phyloP scores from a whole-genome alignment of 64 coral and sea anemone species.

The Orbicella faveolata region DNA sequence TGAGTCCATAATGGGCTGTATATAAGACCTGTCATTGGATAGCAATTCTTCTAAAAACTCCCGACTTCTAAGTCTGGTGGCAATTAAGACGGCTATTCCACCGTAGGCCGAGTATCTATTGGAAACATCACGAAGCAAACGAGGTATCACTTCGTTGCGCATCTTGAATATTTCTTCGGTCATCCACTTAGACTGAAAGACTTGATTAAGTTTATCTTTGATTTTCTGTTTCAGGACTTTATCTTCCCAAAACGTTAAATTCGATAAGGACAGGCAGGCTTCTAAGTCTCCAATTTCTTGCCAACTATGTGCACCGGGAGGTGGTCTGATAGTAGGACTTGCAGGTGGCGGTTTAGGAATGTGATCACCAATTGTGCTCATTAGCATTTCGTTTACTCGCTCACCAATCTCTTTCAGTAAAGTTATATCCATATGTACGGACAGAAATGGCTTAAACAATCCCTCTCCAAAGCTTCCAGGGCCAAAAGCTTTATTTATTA shows the following conservation, averaged over 20 bases:
- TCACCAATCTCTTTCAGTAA: constrained; percentile 15
- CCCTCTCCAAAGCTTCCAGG: constrained; percentile 25
- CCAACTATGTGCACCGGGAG: neutral
- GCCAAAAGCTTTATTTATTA: neutral
- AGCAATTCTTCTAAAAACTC: constrained; percentile 6
- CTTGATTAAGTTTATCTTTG: neutral
- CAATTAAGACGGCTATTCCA: constrained; percentile 14
- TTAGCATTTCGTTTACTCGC: neutral
- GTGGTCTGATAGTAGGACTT: neutral
- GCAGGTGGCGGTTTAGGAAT: constrained; percentile 1
- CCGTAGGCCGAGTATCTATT: neutral
- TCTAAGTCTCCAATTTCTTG: neutral
- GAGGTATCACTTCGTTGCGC: neutral
- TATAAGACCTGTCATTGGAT: neutral
- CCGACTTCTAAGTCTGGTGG: neutral
- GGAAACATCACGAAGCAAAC: neutral
- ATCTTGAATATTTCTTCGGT: neutral
- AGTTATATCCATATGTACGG: neutral
- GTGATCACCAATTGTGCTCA: neutral
- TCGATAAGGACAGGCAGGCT: neutral
- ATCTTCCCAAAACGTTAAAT: neutral
- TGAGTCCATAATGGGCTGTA: neutral
- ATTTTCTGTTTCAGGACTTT: constrained; percentile 19
- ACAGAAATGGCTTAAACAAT: constrained; percentile 1
- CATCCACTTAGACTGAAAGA: constrained; percentile 1